Base-by-base conservation (phyloP, 2,888 invertebrate species). In the Melanophora roralis region DNA sequence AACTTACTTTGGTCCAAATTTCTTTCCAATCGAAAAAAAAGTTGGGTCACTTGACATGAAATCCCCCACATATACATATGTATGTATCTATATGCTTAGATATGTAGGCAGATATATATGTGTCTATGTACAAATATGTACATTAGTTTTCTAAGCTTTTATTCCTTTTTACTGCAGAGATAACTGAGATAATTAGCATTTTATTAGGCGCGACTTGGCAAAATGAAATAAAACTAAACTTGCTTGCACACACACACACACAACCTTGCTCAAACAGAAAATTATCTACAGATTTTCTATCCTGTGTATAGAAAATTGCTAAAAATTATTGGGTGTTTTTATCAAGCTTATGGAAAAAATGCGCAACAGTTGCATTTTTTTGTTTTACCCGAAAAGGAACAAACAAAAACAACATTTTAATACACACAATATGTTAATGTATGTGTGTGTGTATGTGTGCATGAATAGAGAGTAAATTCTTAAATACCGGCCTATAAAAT, bases 331-430 rank as follows among this genome's bases (percentile, higher is more conserved):
- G n/a, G 64, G 62, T 36, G 62, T 36, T 67, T 72, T 59, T 51
- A 67, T 64, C 59, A 57, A 57, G 16, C 72, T 27, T 47, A 12
- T 65, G 32, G 60, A 14, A 51, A 81, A 84, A 84, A 83, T 81
- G 84, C 83, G 84, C 84, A 84, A 84, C 84, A 83, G 84, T 84
- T 84, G 84, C 83, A 82, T 81, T 80, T 75, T 76, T 76, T 65
- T 71, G 57, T 67, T 74, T 59, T 57, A 47, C 16, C 45, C 34
- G 38, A 38, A 69, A 16, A 64, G 36, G 34, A 21, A 71, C 19
- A 49, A 55, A 23, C 36, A 40, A 14, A 19, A 53, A 69, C 60
- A 53, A 53, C 36, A 76, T 72, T 45, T 45, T 27, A 43, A 38
- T 69, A 57, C 55, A 64, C 11, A 34, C 47, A 12, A 12, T 9